Conservation (phyloP, 2,888 invertebrate genomes). For the Microplitis deprimator region DNA sequence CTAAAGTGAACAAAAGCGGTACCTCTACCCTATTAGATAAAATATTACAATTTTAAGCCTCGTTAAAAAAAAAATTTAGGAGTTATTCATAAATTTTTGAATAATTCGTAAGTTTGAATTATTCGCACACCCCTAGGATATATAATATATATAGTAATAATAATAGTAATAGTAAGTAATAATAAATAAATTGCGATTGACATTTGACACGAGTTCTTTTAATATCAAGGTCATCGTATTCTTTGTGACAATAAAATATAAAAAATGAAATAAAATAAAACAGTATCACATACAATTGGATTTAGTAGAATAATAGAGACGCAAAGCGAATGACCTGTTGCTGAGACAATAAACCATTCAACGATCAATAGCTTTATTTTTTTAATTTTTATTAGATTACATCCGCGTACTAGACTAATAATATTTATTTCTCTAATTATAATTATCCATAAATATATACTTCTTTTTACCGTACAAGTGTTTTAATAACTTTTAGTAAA, state of each 20-base stretch:
- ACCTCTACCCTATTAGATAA: too few species aligned
- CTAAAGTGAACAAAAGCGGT: too few species aligned
- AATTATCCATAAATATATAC: neutral
- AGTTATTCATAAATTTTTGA: too few species aligned
- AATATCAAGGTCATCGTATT: neutral
- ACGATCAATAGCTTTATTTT: neutral
- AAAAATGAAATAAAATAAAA: neutral
- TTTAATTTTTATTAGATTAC: neutral
- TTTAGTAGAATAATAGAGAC: neutral
- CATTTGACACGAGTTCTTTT: neutral
- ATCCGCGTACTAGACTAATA: neutral
- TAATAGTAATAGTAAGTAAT: neutral
- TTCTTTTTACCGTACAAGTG: neutral
- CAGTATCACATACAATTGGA: neutral
- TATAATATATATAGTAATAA: neutral
- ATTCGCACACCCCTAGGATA: too few species aligned
- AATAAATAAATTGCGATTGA: neutral
- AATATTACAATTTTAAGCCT: too few species aligned
- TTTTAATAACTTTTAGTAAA: neutral
- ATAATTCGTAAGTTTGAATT: too few species aligned
- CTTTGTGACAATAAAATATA: neutral
- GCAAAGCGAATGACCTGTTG: conserved; percentile 1
- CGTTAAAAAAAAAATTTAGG: too few species aligned
- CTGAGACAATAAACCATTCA: conserved; percentile 1
- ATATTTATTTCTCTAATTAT: neutral